These are phyloP conservation scores for Progne subis DNA, from an alignment of 2,113 vertebrate genomes.

Conservation along the genomic window DNA sequence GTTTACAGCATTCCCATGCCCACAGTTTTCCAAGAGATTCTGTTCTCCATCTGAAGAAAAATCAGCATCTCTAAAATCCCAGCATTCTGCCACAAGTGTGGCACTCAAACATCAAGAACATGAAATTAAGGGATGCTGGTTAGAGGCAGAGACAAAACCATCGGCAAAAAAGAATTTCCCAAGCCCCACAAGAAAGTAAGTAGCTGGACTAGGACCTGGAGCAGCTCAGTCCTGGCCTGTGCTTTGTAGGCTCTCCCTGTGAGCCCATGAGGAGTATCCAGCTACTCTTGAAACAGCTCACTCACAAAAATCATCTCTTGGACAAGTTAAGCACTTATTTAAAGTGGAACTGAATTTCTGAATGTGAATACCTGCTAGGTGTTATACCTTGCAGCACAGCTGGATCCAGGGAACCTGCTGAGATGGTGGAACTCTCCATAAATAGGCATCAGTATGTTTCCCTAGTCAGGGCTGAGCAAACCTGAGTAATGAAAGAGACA, in stretches of 20 bases:
- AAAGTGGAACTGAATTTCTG: background rate
- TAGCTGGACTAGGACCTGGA: background rate
- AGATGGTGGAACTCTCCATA: background rate
- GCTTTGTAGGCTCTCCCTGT: background rate
- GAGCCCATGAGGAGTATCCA: background rate
- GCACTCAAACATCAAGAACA: background rate
- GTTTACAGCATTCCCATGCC: background rate
- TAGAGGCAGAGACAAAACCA: background rate
- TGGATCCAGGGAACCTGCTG: background rate
- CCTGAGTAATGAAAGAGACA: background rate
- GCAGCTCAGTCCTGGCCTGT: background rate
- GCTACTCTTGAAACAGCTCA: background rate
- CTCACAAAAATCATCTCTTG: background rate
- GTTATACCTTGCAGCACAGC: background rate
- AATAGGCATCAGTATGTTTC: background rate
- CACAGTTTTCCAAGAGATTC: background rate
- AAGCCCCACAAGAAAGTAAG: fast-evolving
- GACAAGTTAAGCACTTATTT: background rate
- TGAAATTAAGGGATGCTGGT: background rate
- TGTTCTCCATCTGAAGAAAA: background rate
- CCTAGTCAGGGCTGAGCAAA: background rate
- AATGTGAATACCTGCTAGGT: background rate
- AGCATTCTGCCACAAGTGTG: background rate
- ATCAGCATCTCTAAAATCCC: background rate
- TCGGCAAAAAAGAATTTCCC: background rate